Evolutionary conservation across 2,888 invertebrate genomes (phyloP).

Genomic region (Branchellion lobata): DNA sequence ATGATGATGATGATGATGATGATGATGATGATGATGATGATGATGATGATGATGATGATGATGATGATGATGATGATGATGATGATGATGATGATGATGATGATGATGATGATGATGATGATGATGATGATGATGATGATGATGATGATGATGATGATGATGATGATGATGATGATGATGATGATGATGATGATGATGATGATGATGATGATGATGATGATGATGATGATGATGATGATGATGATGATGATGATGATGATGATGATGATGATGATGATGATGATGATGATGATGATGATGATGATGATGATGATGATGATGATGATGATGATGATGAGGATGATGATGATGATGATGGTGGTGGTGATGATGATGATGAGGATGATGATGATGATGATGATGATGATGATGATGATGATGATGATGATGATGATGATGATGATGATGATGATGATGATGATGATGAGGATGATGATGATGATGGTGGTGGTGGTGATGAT

Average conservation of each 20-base stretch:
- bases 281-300: neutral
- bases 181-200: too few species aligned
- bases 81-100: slow-evolving; percentile 2
- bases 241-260: too few species aligned
- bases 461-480: too few species aligned
- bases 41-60: slow-evolving; percentile 30
- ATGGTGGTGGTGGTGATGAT: too few species aligned
- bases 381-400: slow-evolving; percentile 9
- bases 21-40: slow-evolving; percentile 25
- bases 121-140: too few species aligned
- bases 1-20: neutral
- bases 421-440: slow-evolving; percentile 23
- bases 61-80: neutral
- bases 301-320: slow-evolving; percentile 9
- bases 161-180: too few species aligned
- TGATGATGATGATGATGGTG: too few species aligned
- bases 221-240: too few species aligned
- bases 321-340: too few species aligned
- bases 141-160: too few species aligned
- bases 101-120: neutral
- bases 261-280: neutral
- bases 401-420: slow-evolving; percentile 12
- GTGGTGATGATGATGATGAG: too few species aligned
- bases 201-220: too few species aligned
- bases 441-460: neutral